Base-by-base conservation (phyloP, 2,797 vertebrate genomes). In the Acomys russatus region DNA sequence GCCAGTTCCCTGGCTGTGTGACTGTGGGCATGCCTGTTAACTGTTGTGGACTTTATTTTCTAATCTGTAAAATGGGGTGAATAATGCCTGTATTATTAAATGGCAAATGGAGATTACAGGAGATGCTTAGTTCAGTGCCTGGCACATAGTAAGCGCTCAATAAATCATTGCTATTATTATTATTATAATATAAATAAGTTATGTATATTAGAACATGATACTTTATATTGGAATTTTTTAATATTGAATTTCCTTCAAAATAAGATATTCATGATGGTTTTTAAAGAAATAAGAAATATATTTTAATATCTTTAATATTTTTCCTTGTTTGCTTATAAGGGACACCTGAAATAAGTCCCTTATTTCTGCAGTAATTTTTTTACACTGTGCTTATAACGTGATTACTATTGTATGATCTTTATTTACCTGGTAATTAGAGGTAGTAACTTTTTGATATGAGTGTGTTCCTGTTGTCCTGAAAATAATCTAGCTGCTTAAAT, bases 61-160 rank as follows among this genome's bases (percentile, higher is more conserved):
- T 84, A 84, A 94, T 96, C 86, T 97, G 94, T 97, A 97, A 97
- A 98, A 97, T 0, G 70, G 90, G 70, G 88, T 87, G 0, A 8
- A 94, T 91, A 92, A 63, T 91, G 90, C 51, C 38, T 96, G 30
- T 78, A 76, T 94, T 86, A 33, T 79, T 84, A 5, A 9, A 59
- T 92, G 92, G 10, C 38, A 94, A 28, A 83, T 80, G 14, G 11
- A 96, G 59, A 95, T 73, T 79, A 59, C 59, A 87, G 82, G 33
- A 96, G 84, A 97, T 80, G 38, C 38, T 91, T 96, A 91, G 88
- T 79, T 87, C 93, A 97, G 96, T 96, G 97, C 97, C 97, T 98
- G 97, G 96, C 78, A 96, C 86, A 94, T 91, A 97, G 93, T 87
- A 96, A 97, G 77, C 0, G 20, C 94, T 96, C 93, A 97, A 95